Evolutionary conservation across 2,888 invertebrate species (phyloP), one percentile per base, ranked within the genome.

Genomic region (Microchrysa polita): DNA sequence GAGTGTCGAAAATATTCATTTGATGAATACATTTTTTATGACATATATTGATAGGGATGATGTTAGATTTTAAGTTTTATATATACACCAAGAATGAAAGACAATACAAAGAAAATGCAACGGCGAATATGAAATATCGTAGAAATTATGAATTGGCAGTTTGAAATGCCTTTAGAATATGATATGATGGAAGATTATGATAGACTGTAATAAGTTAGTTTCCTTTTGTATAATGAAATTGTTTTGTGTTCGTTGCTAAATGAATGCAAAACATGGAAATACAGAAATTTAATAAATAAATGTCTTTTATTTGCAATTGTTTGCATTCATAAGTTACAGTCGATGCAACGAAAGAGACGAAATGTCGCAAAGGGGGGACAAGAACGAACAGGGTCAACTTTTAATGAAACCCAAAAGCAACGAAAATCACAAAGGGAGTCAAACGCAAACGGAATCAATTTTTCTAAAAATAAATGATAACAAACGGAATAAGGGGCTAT

Each of bases 1-100:
- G 48, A 53, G n/a, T 69, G 57, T 69, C 69, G 57, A 10, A 69
- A 18, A 34, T 69, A 69, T 69, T 69, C 69, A 69, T 69, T 18
- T 18, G 55, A 57, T 69, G 69, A 69, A 69, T 69, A 57, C 20
- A n/a, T n/a, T 7, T 69, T 5, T 34, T 40, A 42, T 69, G 69
- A 69, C 57, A 69, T 18, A 16, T 34, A 34, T 2, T 5, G 4
- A 7, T 34, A 34, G 7, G 27, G 27, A 34, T 34, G 2, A 34
- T 34, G 27, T 34, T 34, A 34, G 27, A 5, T 22, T 23, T 5
- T n/a, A 53, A 55, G 22, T 10, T 55, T 2, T 16, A 20, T 10
- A 18, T 20, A 18, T 55, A 55, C 22, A 20, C 23, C n/a, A 59
- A 59, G 22, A 61, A 40, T n/a, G 40, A 40, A 40, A 18, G 5